These are phyloP conservation scores for Saturnia pavonia DNA, from an alignment of 2,888 invertebrate genomes.

Conservation along the genomic window DNA sequence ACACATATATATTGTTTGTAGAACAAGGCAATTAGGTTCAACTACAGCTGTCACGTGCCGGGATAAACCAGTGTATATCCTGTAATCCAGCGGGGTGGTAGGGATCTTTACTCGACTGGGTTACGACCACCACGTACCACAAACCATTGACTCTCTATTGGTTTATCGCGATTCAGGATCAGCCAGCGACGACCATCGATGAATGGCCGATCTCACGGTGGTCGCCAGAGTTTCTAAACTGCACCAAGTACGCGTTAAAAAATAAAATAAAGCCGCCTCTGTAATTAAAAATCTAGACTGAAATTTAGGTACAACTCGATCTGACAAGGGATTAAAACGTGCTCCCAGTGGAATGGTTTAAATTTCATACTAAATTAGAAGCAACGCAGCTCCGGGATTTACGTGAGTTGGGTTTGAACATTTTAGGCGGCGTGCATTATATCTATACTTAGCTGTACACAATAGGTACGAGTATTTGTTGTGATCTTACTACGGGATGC, in stretches of 20 bases:
- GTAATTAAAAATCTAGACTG: conserved; percentile 17
- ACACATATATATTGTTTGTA: too few species aligned
- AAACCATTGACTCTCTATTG: too few species aligned
- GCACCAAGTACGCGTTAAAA: neutral
- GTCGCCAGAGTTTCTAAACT: too few species aligned
- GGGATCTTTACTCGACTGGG: too few species aligned
- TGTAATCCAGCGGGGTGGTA: too few species aligned
- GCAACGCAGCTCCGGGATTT: conserved; percentile 2
- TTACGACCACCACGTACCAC: too few species aligned
- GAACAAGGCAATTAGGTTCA: too few species aligned
- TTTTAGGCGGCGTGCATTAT: neutral
- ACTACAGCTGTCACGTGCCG: too few species aligned
- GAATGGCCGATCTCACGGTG: too few species aligned
- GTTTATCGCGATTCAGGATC: too few species aligned
- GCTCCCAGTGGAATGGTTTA: neutral
- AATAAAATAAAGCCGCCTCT: conserved; percentile 9
- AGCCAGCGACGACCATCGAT: too few species aligned
- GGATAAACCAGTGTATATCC: too few species aligned
- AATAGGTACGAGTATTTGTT: neutral
- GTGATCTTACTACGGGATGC: neutral
- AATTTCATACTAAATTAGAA: conserved; percentile 10
- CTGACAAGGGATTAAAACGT: neutral
- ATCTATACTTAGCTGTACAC: neutral
- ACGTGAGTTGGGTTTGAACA: conserved; percentile 1
- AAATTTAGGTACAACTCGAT: conserved; percentile 6